Evolutionary conservation across 64 coral and sea anemone species (phyloP).

Genomic region (Catalaphyllia jardinei): DNA sequence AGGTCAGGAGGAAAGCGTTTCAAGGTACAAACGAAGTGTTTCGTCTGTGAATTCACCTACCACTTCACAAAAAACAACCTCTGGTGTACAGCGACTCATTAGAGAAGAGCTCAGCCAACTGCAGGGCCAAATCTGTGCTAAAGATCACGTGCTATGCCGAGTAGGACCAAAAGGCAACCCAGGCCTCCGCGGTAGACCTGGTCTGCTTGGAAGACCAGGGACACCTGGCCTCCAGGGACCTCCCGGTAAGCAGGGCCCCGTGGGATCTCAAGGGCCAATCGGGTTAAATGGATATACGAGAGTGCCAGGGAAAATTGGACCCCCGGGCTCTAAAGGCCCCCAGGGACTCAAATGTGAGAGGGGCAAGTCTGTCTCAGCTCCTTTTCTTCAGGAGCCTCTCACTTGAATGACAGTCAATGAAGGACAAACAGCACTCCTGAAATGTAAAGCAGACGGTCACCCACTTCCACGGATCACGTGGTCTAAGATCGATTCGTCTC

Average conservation of each 20-base stretch:
- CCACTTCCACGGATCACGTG: conserved; percentile 48
- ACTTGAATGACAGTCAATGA: conserved; percentile 1
- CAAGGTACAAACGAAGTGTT: neutral
- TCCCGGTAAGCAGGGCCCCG: neutral
- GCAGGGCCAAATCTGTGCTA: conserved; percentile 11
- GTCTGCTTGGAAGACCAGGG: neutral
- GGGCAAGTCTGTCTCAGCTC: neutral
- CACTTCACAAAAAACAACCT: neutral
- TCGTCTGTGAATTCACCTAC: neutral
- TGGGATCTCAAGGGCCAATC: conserved; percentile 2
- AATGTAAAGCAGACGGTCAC: conserved; percentile 41
- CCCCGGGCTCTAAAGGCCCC: neutral
- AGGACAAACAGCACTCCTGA: conserved; percentile 5
- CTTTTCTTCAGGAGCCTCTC: neutral
- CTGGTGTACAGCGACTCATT: neutral
- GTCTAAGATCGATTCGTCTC: neutral
- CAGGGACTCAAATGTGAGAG: conserved; percentile 4
- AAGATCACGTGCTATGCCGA: conserved; percentile 14
- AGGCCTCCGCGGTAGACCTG: neutral
- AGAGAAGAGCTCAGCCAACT: neutral
- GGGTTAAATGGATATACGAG: conserved; percentile 13
- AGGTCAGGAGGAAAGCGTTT: neutral
- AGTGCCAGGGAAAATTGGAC: conserved; percentile 3
- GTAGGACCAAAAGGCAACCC: neutral
- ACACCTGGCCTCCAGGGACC: conserved; percentile 3